A percentile compares a stretch with the other conserved stretches of the same genome.
Conservation (phyloP, 2,888 invertebrate species). For the Luperina testacea region DNA sequence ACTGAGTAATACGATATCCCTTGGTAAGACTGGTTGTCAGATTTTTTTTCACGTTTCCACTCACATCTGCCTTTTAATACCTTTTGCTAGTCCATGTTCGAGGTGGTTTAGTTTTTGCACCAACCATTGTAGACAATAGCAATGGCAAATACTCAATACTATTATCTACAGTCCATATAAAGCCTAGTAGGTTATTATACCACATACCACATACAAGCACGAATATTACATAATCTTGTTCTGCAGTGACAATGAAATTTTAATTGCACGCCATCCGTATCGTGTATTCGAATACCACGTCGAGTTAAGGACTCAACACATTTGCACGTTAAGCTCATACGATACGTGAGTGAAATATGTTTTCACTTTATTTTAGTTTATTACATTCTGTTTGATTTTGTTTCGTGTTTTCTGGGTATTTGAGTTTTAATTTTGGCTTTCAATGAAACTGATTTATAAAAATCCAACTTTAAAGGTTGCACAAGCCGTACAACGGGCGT, state of each 20-base stretch:
- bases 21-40: too few relatives aligned
- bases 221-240: slow-evolving; percentile 46
- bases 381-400: background rate
- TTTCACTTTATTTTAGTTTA: background rate
- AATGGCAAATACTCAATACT: background rate
- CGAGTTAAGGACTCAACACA: slow-evolving; percentile 46
- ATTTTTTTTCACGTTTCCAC: too few relatives aligned
- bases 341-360: slow-evolving; percentile 14
- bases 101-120: too few relatives aligned
- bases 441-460: background rate
- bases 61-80: too few relatives aligned
- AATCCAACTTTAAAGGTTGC: background rate
- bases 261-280: slow-evolving; percentile 56
- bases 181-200: slow-evolving; percentile 36
- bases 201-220: slow-evolving; percentile 1
- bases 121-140: background rate
- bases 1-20: too few relatives aligned
- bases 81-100: too few relatives aligned
- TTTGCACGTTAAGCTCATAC: background rate
- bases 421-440: too few relatives aligned
- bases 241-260: slow-evolving; percentile 56
- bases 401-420: background rate
- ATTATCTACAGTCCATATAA: slow-evolving; percentile 1
- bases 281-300: slow-evolving; percentile 18
- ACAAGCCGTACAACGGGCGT: too few relatives aligned